Evolutionary conservation across 2,888 invertebrate species (phyloP), one percentile per base, ranked within the genome.

Genomic region (Celastrina argiolus): DNA sequence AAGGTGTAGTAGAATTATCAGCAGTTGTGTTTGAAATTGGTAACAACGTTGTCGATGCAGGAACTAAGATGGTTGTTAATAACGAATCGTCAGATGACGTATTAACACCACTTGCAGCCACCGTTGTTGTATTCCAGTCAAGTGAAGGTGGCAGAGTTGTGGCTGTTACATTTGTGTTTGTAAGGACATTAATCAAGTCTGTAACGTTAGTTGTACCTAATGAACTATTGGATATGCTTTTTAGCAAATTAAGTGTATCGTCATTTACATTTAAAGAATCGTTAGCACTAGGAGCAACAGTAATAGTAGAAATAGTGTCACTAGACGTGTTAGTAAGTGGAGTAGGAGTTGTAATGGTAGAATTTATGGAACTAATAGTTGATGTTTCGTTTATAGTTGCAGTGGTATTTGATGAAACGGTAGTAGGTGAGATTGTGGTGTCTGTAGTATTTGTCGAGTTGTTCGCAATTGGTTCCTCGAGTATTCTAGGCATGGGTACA

Each of bases 401-500:
- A 34, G 59, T 59, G 59, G 34, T 16, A 34, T 59, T 59, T 18
- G 16, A 18, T 31, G 5, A 16, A 16, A 31, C 8, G 31, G 31
- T n/a, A 7, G 59, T 34, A 7, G 12, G 12, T 61, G 39, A 36
- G 36, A 10, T 1, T 2, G 28, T 22, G 66, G 12, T 45, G 39
- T n/a, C 16, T 56, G 64, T 63, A 18, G 56, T 16, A 36, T 64
- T 26, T 34, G 64, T 51, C 8, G 63, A 42, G 28, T 51, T 39
- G 2, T 56, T 64, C 3, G 36, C 5, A 41, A 22, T 39, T 28
- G 61, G 14, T 59, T 18, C 51, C 63, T 41, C 66, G 22, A 39
- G 68, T 72, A 42, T 68, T 16, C 58, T 66, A 18, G 16, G 70
- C 7, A n/a, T 16, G 16, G 31, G 12, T 36, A 36, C n/a, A 63